phyloP scores from a whole-genome alignment of 2,797 vertebrate genomes.

The Lithobates pipiens region DNA sequence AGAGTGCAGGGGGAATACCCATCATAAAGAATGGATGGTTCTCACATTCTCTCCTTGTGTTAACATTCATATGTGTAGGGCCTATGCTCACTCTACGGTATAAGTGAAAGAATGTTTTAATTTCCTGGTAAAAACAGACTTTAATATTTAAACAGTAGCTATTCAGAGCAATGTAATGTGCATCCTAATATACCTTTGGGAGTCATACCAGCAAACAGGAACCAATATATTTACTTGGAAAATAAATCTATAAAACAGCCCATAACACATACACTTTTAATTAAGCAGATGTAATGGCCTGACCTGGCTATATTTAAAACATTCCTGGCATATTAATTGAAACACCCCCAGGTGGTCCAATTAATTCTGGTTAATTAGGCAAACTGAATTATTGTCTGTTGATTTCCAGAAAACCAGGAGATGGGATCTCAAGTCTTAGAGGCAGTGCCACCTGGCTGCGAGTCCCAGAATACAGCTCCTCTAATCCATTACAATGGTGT shows the following conservation, averaged over 20 bases:
- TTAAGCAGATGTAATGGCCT: constrained; percentile 20
- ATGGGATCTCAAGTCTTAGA: not conserved
- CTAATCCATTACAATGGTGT: not conserved
- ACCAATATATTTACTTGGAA: constrained; percentile 23
- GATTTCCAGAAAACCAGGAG: not conserved
- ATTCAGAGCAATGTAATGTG: constrained; percentile 9
- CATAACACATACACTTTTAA: constrained; percentile 16
- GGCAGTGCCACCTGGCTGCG: too few species aligned
- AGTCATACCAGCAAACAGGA: constrained; percentile 6
- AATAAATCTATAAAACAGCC: constrained; percentile 2
- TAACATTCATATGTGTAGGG: not conserved
- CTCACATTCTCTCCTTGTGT: not conserved
- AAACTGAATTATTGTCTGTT: not conserved
- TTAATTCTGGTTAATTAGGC: constrained; percentile 2
- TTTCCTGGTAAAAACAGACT: not conserved
- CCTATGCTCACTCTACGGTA: not conserved
- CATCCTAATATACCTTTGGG: constrained; percentile 29
- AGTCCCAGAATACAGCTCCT: not conserved
- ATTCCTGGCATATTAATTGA: not conserved
- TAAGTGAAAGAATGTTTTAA: too few species aligned
- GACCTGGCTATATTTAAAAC: not conserved
- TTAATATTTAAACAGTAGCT: constrained; percentile 23
- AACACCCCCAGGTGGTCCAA: not conserved
- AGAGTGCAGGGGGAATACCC: too few species aligned
- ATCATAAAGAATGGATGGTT: not conserved